These are phyloP conservation scores for Biston stratarius DNA, from an alignment of 2,888 invertebrate genomes.

Conservation along the genomic window DNA sequence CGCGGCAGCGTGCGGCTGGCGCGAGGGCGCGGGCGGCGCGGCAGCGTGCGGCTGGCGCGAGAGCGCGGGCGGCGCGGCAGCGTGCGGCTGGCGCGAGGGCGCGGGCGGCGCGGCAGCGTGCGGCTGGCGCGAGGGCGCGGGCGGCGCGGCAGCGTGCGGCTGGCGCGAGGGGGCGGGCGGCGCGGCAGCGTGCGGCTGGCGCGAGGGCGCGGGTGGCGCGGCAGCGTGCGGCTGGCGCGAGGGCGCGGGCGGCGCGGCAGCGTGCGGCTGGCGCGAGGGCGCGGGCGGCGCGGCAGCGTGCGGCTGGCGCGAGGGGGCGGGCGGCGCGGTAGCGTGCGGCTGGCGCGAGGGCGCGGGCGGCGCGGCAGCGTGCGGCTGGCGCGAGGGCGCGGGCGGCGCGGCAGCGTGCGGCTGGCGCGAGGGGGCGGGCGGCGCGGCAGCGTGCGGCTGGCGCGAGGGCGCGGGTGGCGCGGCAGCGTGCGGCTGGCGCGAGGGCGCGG, in stretches of 20 bases:
- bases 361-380: background rate
- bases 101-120: too few relatives aligned
- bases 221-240: too few relatives aligned
- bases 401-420: slow-evolving; percentile 33
- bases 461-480: too few relatives aligned
- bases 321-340: too few relatives aligned
- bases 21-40: slow-evolving; percentile 8
- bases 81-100: slow-evolving; percentile 28
- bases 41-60: background rate
- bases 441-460: too few relatives aligned
- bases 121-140: too few relatives aligned
- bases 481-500: too few relatives aligned
- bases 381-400: slow-evolving; percentile 15
- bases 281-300: slow-evolving; percentile 28
- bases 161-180: background rate
- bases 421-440: background rate
- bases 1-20: too few relatives aligned
- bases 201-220: slow-evolving; percentile 26
- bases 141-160: slow-evolving; percentile 3
- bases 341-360: slow-evolving; percentile 5
- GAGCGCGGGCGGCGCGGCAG: slow-evolving; percentile 25
- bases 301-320: slow-evolving; percentile 24
- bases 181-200: slow-evolving; percentile 33
- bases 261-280: background rate
- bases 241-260: slow-evolving; percentile 7